Base-by-base conservation (phyloP, 1,140 invertebrate genomes). In the Chironomus striatipennis region DNA sequence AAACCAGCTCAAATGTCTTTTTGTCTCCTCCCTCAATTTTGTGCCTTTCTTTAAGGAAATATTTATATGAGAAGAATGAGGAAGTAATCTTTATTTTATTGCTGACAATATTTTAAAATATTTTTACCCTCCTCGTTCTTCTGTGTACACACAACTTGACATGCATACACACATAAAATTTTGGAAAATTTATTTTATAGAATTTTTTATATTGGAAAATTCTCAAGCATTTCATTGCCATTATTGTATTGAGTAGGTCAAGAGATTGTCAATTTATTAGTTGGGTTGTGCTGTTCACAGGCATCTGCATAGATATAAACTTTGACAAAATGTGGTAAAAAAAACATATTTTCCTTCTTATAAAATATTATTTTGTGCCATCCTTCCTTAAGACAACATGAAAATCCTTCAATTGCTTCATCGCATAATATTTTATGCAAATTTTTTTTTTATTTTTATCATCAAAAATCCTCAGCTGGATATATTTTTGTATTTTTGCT, bases 251-350 rank as follows among this genome's bases (percentile, higher is more conserved):
- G 17, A 20, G 65, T 20, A 70, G 65, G 65, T 70, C 65, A 70
- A 70, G 65, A 70, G 65, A 70, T 70, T 34, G 18, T 18, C 17
- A 70, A 70, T 70, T 70, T 70, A 70, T 70, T 21, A 70, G 65
- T 57, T 57, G 47, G 47, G 47, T 57, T 57, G 47, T 57, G 12
- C 47, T 57, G 47, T n/a, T n/a, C 47, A 15, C 47, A 57, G 4
- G n/a, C 47, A 57, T 15, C 9, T 15, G n/a, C 47, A 57, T 57
- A 15, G n/a, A 12, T 57, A 57, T 57, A 12, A 57, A 57, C 5
- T 47, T 47, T 8, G 43, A 7, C n/a, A n/a, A 15, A 57, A 15
- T 57, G 47, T 57, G n/a, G n/a, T 34, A 5, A 34, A 1, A 34
- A 34, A 34, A 34, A 34, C 24, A 34, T 34, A 34, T 34, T 34